Evolutionary conservation across 1,140 invertebrate species (phyloP).

Genomic region (Dinoponera quadriceps): DNA sequence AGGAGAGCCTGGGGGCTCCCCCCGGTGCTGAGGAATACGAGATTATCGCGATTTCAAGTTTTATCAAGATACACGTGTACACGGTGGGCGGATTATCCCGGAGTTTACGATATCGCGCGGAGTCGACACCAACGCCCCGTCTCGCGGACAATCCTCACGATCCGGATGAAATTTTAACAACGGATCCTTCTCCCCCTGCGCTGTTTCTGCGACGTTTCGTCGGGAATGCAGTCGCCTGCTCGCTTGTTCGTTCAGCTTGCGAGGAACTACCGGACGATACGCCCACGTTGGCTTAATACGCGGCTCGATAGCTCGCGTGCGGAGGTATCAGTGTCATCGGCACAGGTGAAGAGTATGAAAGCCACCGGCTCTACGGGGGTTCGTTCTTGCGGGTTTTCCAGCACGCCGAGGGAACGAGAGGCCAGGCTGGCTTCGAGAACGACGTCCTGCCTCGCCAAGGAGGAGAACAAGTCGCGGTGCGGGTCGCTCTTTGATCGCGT

Average conservation of each 20-base stretch:
- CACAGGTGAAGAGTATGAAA: conserved; percentile 40
- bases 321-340: conserved; percentile 22
- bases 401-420: conserved; percentile 6
- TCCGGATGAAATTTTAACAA: background rate
- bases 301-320: background rate
- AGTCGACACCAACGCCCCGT: no score
- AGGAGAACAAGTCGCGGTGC: conserved; percentile 37
- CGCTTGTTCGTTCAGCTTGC: background rate
- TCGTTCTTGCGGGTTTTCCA: conserved; percentile 61
- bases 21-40: no score
- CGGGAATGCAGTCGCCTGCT: conserved; percentile 14
- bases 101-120: no score
- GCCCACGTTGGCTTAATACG: no score
- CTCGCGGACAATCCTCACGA: no score
- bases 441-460: conserved; percentile 33
- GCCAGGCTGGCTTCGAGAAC: conserved; percentile 34
- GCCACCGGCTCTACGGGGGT: conserved; percentile 30
- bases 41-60: conserved; percentile 1
- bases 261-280: background rate
- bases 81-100: no score
- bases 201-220: no score
- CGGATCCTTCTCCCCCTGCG: background rate
- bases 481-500: conserved; percentile 57
- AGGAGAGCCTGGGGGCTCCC: no score
- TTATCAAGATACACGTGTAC: no score